phyloP scores from a whole-genome alignment of 2,888 invertebrate species.

The Eupithecia subfuscata region DNA sequence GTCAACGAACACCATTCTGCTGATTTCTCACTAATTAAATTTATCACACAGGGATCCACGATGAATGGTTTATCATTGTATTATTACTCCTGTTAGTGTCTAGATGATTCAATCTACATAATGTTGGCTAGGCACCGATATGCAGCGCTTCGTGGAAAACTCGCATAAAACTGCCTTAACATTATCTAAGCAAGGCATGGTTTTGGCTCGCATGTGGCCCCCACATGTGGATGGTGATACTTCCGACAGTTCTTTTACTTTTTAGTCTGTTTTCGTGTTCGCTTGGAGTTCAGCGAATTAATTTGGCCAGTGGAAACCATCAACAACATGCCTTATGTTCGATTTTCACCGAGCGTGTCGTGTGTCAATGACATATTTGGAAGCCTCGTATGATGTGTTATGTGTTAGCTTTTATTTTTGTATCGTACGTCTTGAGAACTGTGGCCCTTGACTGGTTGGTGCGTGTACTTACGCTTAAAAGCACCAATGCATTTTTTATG shows the following conservation, averaged over 20 bases:
- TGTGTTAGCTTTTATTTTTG: not conserved
- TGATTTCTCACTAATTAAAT: conserved; percentile 70
- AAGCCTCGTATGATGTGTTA: conserved; percentile 7
- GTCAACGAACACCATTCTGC: conserved; percentile 68
- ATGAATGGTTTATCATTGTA: conserved; percentile 52
- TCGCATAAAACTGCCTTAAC: not conserved
- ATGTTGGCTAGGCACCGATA: not conserved
- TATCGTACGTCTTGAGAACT: not conserved
- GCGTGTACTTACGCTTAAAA: not conserved
- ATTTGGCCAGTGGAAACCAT: conserved; percentile 57
- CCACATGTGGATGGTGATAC: conserved; percentile 77
- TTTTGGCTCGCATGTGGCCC: conserved; percentile 58
- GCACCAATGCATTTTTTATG: not conserved
- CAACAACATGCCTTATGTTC: conserved; percentile 32
- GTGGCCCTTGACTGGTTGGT: not conserved
- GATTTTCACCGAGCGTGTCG: conserved; percentile 32
- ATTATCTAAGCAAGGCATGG: conserved; percentile 34
- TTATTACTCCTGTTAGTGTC: not conserved
- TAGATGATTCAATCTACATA: not conserved
- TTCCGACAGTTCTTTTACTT: conserved; percentile 70
- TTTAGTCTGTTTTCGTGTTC: conserved; percentile 56
- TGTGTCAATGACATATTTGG: conserved; percentile 30
- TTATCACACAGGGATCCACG: conserved; percentile 49
- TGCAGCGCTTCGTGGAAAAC: not conserved
- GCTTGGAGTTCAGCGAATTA: conserved; percentile 72